Percentiles rank a stretch among this genome's conserved stretches.
Evolutionary conservation across 2,113 vertebrate species (phyloP).

Genomic region (Vanacampus margaritifer): DNA sequence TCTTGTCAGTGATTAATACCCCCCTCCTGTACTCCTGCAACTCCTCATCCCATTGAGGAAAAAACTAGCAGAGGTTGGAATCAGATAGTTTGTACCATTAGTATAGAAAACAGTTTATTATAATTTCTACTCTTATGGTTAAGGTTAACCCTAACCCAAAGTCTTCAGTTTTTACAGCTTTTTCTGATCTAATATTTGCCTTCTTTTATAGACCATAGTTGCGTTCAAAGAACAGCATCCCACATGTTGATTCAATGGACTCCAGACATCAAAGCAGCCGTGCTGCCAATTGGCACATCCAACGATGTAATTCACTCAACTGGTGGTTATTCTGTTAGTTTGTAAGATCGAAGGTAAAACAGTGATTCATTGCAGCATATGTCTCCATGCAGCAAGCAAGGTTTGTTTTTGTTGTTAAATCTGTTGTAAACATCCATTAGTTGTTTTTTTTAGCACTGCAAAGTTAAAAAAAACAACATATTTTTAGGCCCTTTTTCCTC

Average conservation of each 20-base stretch:
- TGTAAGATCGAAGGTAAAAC: conserved; percentile 5
- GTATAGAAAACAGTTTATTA: background rate
- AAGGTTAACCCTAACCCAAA: background rate
- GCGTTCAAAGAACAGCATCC: conserved; percentile 35
- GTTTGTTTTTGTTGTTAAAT: background rate
- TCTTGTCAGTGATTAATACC: conserved; percentile 54
- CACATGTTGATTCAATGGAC: conserved; percentile 37
- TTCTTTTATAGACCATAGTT: background rate
- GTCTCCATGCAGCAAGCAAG: background rate
- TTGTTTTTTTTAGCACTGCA: background rate
- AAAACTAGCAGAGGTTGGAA: conserved; percentile 22
- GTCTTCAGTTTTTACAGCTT: background rate
- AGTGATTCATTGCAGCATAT: conserved; percentile 11
- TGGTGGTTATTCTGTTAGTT: conserved; percentile 29
- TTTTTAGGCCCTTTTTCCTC: background rate
- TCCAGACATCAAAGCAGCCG: conserved; percentile 32
- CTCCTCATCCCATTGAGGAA: conserved; percentile 44
- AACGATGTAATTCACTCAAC: conserved; percentile 16
- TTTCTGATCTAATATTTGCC: background rate
- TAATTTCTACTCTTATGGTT: background rate
- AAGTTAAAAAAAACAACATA: background rate
- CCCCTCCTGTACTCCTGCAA: conserved; percentile 17
- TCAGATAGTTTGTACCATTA: conserved; percentile 14
- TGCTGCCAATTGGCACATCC: conserved; percentile 20
- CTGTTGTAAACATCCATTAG: background rate